Conservation (phyloP, 2,797 vertebrate genomes). For the Silurus aristotelis region DNA sequence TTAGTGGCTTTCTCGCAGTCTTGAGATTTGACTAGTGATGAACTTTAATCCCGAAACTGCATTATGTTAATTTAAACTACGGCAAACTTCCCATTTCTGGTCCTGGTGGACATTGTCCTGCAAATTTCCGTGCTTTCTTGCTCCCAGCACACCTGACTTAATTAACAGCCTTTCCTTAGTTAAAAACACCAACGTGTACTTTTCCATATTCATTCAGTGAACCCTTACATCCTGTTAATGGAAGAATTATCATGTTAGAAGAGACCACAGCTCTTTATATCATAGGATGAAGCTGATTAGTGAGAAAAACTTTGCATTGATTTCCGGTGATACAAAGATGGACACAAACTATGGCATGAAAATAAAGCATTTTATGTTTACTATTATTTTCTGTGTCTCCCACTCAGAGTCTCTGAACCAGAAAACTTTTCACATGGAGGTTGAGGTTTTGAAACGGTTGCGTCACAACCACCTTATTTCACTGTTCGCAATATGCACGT, state of each 20-base stretch:
- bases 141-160: too few species aligned
- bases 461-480: constrained; percentile 80
- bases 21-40: too few species aligned
- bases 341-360: background rate
- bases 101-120: too few species aligned
- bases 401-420: constrained; percentile 67
- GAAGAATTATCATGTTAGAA: background rate
- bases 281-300: background rate
- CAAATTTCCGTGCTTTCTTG: too few species aligned
- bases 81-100: too few species aligned
- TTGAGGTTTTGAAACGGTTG: constrained; percentile 78
- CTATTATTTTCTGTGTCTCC: background rate
- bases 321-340: background rate
- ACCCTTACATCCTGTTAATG: background rate
- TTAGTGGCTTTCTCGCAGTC: too few species aligned
- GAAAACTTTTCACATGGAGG: constrained; percentile 73
- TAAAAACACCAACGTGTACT: too few species aligned
- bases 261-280: background rate
- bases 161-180: too few species aligned
- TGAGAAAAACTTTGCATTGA: background rate
- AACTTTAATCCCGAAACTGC: too few species aligned
- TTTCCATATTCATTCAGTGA: background rate
- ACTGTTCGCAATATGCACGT: constrained; percentile 75
- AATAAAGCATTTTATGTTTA: background rate
- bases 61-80: too few species aligned